phyloP scores from a whole-genome alignment of 2,797 vertebrate genomes.

The Eidolon dupreanum region DNA sequence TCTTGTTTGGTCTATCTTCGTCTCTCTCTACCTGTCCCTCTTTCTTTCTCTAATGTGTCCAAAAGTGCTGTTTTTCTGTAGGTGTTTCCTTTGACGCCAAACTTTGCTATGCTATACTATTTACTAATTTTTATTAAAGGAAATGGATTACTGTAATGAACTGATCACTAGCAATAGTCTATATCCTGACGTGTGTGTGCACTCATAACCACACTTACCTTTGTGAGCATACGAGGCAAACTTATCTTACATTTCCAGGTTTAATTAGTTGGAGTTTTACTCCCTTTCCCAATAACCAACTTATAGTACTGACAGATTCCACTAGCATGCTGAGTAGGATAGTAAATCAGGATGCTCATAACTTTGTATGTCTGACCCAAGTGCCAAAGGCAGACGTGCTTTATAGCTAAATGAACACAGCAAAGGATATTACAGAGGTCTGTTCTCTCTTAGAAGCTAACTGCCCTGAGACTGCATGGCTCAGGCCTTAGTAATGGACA shows the following conservation, averaged over 20 bases:
- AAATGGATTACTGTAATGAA: slow-evolving; percentile 61
- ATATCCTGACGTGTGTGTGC: slow-evolving; percentile 53
- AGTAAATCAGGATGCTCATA: slow-evolving; percentile 76
- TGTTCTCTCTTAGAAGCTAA: slow-evolving; percentile 72
- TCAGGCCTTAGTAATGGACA: slow-evolving; percentile 72
- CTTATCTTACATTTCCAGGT: slow-evolving; percentile 67
- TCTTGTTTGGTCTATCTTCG: neutral
- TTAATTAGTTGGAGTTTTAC: slow-evolving; percentile 60
- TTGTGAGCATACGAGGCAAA: slow-evolving; percentile 60
- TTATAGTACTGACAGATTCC: slow-evolving; percentile 71
- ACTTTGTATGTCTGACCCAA: slow-evolving; percentile 81
- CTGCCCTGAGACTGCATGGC: slow-evolving; percentile 76
- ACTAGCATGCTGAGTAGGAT: slow-evolving; percentile 76
- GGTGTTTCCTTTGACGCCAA: slow-evolving; percentile 59
- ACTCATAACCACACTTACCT: slow-evolving; percentile 58
- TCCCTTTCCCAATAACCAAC: slow-evolving; percentile 54
- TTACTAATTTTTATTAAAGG: slow-evolving; percentile 62
- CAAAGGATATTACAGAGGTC: slow-evolving; percentile 71
- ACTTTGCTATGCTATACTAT: slow-evolving; percentile 56
- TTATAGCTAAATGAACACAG: slow-evolving; percentile 77
- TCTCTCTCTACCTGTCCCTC: neutral
- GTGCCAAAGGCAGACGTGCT: slow-evolving; percentile 82
- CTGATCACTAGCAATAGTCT: slow-evolving; percentile 59
- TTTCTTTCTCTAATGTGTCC: slow-evolving; percentile 56
- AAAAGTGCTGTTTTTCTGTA: slow-evolving; percentile 61